Base-by-base conservation (phyloP, 2,888 invertebrate species). In the Orthosia gracilis region DNA sequence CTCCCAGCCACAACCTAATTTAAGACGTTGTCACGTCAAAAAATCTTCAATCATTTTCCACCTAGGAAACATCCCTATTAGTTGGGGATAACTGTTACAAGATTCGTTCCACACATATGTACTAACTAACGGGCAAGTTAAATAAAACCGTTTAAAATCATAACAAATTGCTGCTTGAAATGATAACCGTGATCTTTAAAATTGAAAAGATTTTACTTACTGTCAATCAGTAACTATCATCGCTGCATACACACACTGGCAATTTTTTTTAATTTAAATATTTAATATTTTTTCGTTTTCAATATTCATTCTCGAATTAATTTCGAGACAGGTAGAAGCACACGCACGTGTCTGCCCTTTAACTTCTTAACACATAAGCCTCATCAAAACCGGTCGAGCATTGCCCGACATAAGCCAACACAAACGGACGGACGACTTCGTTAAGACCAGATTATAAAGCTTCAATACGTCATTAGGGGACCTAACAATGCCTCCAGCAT, bases 381-480 rank as follows among this genome's bases (percentile, higher is more conserved):
- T 54, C 50, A 52, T 64, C 23, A 67, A 74, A 76, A 58, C 31
- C 64, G n/a, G 57, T 72, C 70, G 78, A 72, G 67, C 73, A 23
- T 61, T 66, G 69, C 47, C 69, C 52, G 40, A 68, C 66, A 62
- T 69, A 76, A 78, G 59, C 23, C 57, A 49, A 61, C 65, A 62
- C 52, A 68, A 54, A 74, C 79, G 59, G 11, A 73, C 77, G 50
- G 65, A 76, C 68, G 77, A 83, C 62, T 76, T 78, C 70, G 73
- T 85, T 80, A 73, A 79, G 68, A 66, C 26, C 69, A 73, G 76
- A 82, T 85, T 85, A 86, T 66, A 80, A 69, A 70, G 63, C 74
- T 84, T 70, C 73, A 85, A 79, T 78, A 76, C 83, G 65, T 81
- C 86, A 78, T 70, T 83, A 72, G 68, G 61, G 69, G 61, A 71